phyloP scores from a whole-genome alignment of 35 echinoderm and acorn worm genomes.

The Lytechinus variegatus region DNA sequence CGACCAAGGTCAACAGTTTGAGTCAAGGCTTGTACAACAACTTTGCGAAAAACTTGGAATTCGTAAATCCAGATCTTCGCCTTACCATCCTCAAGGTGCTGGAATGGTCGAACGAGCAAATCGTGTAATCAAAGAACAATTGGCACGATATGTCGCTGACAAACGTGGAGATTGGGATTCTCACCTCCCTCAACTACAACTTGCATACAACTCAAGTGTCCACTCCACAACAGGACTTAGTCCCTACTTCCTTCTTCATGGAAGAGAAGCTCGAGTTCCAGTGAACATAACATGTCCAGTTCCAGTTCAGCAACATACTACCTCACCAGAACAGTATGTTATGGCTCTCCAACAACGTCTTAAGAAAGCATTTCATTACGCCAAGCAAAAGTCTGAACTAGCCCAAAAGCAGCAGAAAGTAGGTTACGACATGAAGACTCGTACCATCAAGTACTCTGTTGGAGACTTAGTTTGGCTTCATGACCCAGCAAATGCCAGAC shows the following conservation, averaged over 20 bases:
- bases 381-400: background rate
- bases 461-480: conserved; percentile 34
- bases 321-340: background rate
- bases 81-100: conserved; percentile 61
- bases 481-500: conserved; percentile 28
- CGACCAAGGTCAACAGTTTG: conserved; percentile 58
- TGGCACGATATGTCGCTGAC: conserved; percentile 16
- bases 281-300: conserved; percentile 20
- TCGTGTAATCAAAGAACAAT: conserved; percentile 24
- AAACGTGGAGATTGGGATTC: conserved; percentile 23
- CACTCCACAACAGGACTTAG: conserved; percentile 4
- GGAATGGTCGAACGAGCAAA: conserved; percentile 38
- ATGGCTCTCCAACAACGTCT: background rate
- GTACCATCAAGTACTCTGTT: background rate
- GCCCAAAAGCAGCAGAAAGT: conserved; percentile 14
- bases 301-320: background rate
- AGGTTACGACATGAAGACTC: background rate
- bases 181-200: conserved; percentile 31
- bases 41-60: conserved; percentile 46
- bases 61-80: conserved; percentile 36
- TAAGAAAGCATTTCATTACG: conserved; percentile 13
- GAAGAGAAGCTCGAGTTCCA: conserved; percentile 30
- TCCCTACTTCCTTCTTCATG: conserved; percentile 28
- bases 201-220: conserved; percentile 14
- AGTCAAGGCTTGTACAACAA: conserved; percentile 23